These are phyloP conservation scores for Pampus argenteus DNA, from an alignment of 2,797 vertebrate species.

Conservation along the genomic window DNA sequence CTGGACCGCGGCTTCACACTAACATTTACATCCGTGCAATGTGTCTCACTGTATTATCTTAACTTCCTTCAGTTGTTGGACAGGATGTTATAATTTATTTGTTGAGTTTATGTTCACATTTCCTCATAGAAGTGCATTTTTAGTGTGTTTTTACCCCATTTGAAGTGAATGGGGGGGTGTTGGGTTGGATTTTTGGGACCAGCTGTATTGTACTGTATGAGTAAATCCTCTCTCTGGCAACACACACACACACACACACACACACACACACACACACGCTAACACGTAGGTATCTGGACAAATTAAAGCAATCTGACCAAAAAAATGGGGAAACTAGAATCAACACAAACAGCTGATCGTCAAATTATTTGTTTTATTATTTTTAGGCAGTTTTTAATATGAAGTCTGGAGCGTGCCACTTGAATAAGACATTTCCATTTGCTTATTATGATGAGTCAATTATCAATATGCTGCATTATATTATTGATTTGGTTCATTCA, in stretches of 20 bases:
- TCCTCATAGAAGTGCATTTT: constrained; percentile 37
- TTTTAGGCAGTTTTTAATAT: not conserved
- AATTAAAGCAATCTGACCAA: constrained; percentile 58
- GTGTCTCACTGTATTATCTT: constrained; percentile 10
- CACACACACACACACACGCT: too few relatives aligned
- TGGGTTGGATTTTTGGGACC: constrained; percentile 67
- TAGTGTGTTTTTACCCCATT: not conserved
- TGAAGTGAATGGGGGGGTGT: not conserved
- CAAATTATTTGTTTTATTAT: not conserved
- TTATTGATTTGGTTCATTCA: too few relatives aligned
- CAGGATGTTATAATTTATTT: constrained; percentile 30
- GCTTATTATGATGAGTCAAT: too few relatives aligned
- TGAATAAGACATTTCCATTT: constrained; percentile 2
- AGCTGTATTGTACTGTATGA: constrained; percentile 61
- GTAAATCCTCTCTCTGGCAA: not conserved
- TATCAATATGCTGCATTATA: too few relatives aligned
- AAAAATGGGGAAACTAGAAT: constrained; percentile 12
- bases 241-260: too few relatives aligned
- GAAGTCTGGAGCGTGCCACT: constrained; percentile 30
- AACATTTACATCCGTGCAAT: constrained; percentile 28
- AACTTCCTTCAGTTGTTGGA: constrained; percentile 5
- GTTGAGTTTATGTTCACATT: constrained; percentile 26
- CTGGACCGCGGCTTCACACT: too few relatives aligned
- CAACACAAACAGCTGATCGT: constrained; percentile 6
- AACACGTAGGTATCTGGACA: not conserved